Conservation (phyloP, 1,140 invertebrate species). For the Hetaerina americana region DNA sequence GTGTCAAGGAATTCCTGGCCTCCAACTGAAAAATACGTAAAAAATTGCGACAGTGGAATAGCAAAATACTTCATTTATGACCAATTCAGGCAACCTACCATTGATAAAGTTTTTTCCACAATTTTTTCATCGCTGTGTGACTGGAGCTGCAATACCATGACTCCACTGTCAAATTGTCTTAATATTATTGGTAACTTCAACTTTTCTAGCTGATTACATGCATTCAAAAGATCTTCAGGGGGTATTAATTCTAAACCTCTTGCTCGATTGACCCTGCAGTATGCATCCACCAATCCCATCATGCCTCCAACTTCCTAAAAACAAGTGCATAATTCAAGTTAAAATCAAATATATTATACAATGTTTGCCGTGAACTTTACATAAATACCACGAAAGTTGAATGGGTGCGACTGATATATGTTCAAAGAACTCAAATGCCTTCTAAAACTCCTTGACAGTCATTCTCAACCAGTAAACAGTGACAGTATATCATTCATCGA, state of each 20-base stretch:
- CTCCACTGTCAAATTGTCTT: constrained; percentile 76
- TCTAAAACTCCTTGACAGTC: too few species aligned
- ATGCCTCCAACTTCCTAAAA: constrained; percentile 82
- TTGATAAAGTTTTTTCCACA: constrained; percentile 50
- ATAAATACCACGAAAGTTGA: not conserved
- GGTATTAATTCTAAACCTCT: constrained; percentile 79
- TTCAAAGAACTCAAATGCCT: too few species aligned
- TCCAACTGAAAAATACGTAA: constrained; percentile 45
- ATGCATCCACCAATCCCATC: constrained; percentile 92
- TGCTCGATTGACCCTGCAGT: constrained; percentile 87
- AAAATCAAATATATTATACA: too few species aligned
- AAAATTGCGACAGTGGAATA: constrained; percentile 3
- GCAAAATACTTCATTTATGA: not conserved
- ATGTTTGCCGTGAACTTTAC: too few species aligned
- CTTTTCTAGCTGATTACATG: constrained; percentile 56
- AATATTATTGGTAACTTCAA: constrained; percentile 50
- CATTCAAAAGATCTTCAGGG: constrained; percentile 88
- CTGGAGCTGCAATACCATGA: constrained; percentile 73
- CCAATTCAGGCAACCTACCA: constrained; percentile 37
- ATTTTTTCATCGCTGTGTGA: constrained; percentile 65
- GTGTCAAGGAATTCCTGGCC: constrained; percentile 56
- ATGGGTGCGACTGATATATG: too few species aligned
- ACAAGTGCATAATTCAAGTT: not conserved
- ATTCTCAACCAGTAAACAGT: too few species aligned
- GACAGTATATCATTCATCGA: too few species aligned